phyloP scores from a whole-genome alignment of 1,140 invertebrate genomes.

The Drosophila ananassae region DNA sequence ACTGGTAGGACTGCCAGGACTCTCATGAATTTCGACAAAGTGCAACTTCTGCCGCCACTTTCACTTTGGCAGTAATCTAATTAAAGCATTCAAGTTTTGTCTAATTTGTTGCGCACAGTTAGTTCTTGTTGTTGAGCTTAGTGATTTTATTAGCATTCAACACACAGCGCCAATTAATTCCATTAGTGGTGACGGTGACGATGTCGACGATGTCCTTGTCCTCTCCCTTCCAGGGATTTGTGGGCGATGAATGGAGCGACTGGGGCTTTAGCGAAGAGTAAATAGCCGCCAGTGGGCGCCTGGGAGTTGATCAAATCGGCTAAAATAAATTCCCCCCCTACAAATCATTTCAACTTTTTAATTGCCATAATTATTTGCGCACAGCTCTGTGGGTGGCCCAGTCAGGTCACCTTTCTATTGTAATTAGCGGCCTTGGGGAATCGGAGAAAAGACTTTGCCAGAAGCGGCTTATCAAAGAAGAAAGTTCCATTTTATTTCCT shows the following conservation, averaged over 20 bases:
- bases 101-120: slow-evolving; percentile 64
- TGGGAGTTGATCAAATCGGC: slow-evolving; percentile 58
- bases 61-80: slow-evolving; percentile 47
- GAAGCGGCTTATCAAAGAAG: slow-evolving; percentile 42
- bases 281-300: slow-evolving; percentile 1
- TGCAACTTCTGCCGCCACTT: slow-evolving; percentile 14
- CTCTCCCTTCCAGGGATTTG: slow-evolving; percentile 2
- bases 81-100: slow-evolving; percentile 71
- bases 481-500: slow-evolving; percentile 38
- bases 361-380: slow-evolving; percentile 68
- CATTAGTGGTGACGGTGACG: slow-evolving; percentile 56
- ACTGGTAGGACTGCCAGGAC: slow-evolving; percentile 8
- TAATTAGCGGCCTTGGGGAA: slow-evolving; percentile 46
- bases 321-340: slow-evolving; percentile 43
- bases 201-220: slow-evolving; percentile 14
- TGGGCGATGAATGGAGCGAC: not conserved
- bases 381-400: slow-evolving; percentile 3
- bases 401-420: slow-evolving; percentile 22
- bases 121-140: slow-evolving; percentile 45
- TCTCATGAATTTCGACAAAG: slow-evolving; percentile 32
- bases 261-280: not conserved
- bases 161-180: slow-evolving; percentile 72
- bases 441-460: not conserved
- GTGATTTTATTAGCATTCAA: slow-evolving; percentile 74
- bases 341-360: slow-evolving; percentile 70